phyloP scores from a whole-genome alignment of 2,113 vertebrate genomes.

The Prunella fulvescens region DNA sequence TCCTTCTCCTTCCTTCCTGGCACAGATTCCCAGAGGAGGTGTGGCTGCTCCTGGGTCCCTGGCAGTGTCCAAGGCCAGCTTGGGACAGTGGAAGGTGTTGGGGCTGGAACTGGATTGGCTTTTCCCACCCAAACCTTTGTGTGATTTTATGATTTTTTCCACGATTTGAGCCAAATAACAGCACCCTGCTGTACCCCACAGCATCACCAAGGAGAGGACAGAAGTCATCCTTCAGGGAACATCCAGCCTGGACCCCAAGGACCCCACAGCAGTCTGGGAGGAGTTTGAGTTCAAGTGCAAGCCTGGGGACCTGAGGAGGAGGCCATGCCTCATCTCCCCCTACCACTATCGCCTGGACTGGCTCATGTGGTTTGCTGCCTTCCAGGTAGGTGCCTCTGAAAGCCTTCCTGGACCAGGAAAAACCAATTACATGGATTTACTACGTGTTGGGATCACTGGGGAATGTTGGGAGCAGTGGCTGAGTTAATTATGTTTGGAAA shows the following conservation, averaged over 20 bases:
- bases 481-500: background rate
- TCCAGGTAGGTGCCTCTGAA: conserved; percentile 79
- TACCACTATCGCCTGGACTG: conserved; percentile 97
- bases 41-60: background rate
- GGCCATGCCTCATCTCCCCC: conserved; percentile 86
- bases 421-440: background rate
- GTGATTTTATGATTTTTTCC: background rate
- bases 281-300: conserved; percentile 96
- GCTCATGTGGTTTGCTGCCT: conserved; percentile 98
- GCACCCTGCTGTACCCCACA: background rate
- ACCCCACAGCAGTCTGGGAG: conserved; percentile 83
- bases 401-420: background rate
- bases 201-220: conserved; percentile 92
- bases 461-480: background rate
- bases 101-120: background rate
- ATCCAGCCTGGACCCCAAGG: conserved; percentile 76
- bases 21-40: background rate
- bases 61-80: fast-evolving
- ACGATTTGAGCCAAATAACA: background rate
- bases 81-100: background rate
- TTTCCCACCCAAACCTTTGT: background rate
- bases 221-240: conserved; percentile 94
- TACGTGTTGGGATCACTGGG: background rate
- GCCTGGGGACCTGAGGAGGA: conserved; percentile 77
- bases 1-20: background rate